Base-by-base conservation (phyloP, 2,797 vertebrate genomes). In the Setipinna tenuifilis region DNA sequence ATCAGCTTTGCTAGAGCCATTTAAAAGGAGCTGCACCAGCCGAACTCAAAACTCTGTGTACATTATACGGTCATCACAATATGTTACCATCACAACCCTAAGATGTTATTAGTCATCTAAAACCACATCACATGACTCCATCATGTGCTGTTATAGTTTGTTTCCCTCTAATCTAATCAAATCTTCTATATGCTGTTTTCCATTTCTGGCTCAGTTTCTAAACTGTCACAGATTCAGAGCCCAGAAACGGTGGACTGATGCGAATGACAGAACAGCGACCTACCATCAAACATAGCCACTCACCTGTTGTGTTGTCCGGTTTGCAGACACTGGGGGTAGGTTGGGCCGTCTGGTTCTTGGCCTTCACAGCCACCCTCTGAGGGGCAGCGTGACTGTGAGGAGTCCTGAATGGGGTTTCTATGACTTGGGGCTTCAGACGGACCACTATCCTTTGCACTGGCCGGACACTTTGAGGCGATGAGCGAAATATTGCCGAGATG, bases 331-430 rank as follows among this genome's bases (percentile, higher is more conserved):
- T 85, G 16, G 78, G 16, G 81, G 87, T 48, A 75, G 78, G 85
- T 12, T 82, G 82, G 46, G 44, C 59, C 2, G 71, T 86, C 28
- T 35, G 87, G 28, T 19, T 44, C 46, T 85, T 83, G 21, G 17
- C 44, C 6, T 78, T 44, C 71, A 71, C 65, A 6, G 65, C 28
- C 11, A 61, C 80, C 81, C 84, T 83, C 88, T 62, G 50, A 25
- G 12, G 25, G n/a, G 9, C 3, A 83, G 50, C 62, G 23, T 50
- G 81, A 61, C 80, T 84, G 12, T 82, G 31, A 7, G 25, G 25
- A 71, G 65, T 91, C 82, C 87, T 93, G 35, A 65, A 31, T 54
- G 83, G 31, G 35, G 23, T 82, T 93, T 92, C n/a, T 90, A 90
- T 94, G 82, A 83, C 17, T 21, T 6, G 75, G 10, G 23, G 82